phyloP scores from a whole-genome alignment of 2,797 vertebrate species.

The Dendrocincla tyrannina region DNA sequence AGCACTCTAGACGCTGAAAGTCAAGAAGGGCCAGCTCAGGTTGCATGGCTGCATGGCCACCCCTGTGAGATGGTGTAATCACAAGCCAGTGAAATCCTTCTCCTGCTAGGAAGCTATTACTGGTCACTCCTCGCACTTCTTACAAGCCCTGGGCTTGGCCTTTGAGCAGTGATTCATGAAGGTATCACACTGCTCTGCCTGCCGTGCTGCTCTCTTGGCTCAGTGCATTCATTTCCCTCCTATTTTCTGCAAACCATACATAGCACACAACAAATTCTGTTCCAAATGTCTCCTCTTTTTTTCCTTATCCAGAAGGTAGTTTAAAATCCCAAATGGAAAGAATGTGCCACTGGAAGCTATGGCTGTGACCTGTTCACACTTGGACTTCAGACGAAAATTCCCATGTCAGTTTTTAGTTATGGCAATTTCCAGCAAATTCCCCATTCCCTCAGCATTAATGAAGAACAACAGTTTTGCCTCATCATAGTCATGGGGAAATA shows the following conservation, averaged over 20 bases:
- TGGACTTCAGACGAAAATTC: not conserved
- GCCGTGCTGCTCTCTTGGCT: not conserved
- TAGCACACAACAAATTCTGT: not conserved
- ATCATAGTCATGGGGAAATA: not conserved
- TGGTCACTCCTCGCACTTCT: not conserved
- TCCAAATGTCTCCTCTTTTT: not conserved
- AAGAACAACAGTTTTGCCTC: not conserved
- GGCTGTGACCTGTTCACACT: not conserved
- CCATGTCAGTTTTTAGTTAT: not conserved
- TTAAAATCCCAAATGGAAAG: not conserved
- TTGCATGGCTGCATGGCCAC: conserved; percentile 25
- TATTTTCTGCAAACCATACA: not conserved
- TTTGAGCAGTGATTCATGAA: conserved; percentile 22
- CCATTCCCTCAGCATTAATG: not conserved
- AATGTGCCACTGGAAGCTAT: not conserved
- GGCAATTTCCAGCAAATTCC: not conserved
- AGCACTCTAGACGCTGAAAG: not conserved
- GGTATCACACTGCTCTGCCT: not conserved
- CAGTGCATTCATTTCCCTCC: not conserved
- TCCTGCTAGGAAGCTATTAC: conserved; percentile 1
- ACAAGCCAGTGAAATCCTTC: conserved; percentile 20
- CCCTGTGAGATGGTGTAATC: not conserved
- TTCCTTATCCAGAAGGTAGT: not conserved
- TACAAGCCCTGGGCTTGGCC: not conserved
- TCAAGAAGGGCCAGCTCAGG: conserved; percentile 48